These are phyloP conservation scores for Eupithecia dodoneata DNA, from an alignment of 2,888 invertebrate species.

Conservation along the genomic window DNA sequence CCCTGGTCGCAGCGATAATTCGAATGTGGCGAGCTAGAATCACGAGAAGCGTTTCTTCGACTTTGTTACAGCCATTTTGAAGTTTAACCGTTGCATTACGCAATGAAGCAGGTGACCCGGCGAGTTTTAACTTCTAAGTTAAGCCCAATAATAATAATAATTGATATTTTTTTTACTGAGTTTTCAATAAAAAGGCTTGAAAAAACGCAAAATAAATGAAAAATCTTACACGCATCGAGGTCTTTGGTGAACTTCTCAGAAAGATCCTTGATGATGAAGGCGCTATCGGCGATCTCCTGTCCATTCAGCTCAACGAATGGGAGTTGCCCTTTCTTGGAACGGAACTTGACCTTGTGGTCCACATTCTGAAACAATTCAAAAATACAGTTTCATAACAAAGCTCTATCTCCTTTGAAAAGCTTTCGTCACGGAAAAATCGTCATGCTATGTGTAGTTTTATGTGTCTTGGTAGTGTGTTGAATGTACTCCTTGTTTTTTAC, in stretches of 20 bases:
- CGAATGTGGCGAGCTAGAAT: no score
- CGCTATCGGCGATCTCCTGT: slow-evolving; percentile 96
- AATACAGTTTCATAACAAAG: slow-evolving; percentile 10
- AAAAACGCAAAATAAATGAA: no score
- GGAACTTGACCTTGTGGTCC: slow-evolving; percentile 96
- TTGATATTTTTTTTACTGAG: no score
- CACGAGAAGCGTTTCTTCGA: no score
- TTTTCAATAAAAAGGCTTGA: no score
- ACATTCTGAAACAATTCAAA: slow-evolving; percentile 89
- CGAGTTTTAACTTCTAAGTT: no score
- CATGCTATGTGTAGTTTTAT: not conserved
- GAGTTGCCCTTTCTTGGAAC: slow-evolving; percentile 96
- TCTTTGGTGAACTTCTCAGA: slow-evolving; percentile 92
- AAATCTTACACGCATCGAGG: slow-evolving; percentile 86
- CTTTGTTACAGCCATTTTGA: no score
- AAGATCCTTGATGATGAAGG: slow-evolving; percentile 94
- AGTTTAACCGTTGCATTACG: no score
- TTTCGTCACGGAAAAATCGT: not conserved
- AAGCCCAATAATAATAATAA: no score
- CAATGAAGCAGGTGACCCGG: no score
- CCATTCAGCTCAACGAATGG: slow-evolving; percentile 98
- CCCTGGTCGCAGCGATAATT: no score
- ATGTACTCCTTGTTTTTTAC: not conserved
- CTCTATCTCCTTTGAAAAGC: not conserved
- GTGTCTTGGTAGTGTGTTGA: not conserved